Evolutionary conservation across 2,113 vertebrate species (phyloP), one percentile per base, ranked within the genome.

Genomic region (Tachysurus fulvidraco): DNA sequence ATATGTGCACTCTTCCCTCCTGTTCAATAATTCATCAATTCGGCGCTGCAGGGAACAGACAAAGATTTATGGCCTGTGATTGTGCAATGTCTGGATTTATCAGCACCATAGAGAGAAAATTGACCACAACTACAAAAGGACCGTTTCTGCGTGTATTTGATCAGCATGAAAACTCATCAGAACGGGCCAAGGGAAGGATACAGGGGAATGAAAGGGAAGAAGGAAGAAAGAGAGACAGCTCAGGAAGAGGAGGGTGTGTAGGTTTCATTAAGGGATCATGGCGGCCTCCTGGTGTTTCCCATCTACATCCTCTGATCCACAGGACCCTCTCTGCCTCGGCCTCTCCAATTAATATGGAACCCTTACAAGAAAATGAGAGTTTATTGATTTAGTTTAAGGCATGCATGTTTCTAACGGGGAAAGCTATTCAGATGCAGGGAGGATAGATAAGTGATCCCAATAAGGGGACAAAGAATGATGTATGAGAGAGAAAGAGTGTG

Each of bases 321-420:
- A 54, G 78, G 93, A 95, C 93, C 94, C 95, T 96, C 96, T 96
- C 95, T 89, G 89, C 93, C 93, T 95, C 95, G 94, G 95, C 94
- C 95, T 67, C 94, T 93, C 95, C 95, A 95, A 96, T 97, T 97
- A 96, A 97, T 97, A 97, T 96, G 95, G 96, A 96, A 97, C 95
- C 95, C 96, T 96, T 97, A 96, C 95, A 95, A 96, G 96, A 96
- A 97, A 96, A 97, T 97, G 96, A 96, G 95, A 96, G 95, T 97
- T 96, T 97, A 97, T 97, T 97, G 96, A 97, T 97, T 90, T 95
- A 95, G 96, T 96, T 96, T 96, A 96, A 95, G 95, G 95, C 94
- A 94, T 95, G 95, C 95, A 95, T 95, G 96, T 96, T 89, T 95
- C 94, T 93, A 95, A 95, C 95, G 94, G 93, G 90, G 92, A 95